phyloP scores from a whole-genome alignment of 2,888 invertebrate genomes.

The Elmis aenea region DNA sequence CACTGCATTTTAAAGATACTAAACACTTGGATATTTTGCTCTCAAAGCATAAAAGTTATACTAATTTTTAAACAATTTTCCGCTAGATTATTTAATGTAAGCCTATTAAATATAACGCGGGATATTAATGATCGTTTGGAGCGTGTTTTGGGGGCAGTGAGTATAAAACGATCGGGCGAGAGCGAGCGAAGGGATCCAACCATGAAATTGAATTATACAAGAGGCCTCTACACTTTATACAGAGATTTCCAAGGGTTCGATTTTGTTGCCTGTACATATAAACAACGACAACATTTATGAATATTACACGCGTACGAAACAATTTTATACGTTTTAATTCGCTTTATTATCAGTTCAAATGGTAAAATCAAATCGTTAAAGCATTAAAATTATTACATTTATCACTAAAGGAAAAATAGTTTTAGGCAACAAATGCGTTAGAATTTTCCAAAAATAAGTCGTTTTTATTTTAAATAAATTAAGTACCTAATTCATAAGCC shows the following conservation, averaged over 20 bases:
- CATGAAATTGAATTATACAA: slow-evolving; percentile 50
- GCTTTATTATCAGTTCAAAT: too few species aligned
- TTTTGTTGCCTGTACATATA: slow-evolving; percentile 20
- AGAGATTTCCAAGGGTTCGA: slow-evolving; percentile 24
- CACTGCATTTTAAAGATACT: too few species aligned
- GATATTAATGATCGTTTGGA: slow-evolving; percentile 34
- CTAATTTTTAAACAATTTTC: slow-evolving; percentile 40
- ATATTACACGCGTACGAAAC: too few species aligned
- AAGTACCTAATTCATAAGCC: too few species aligned
- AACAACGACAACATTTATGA: slow-evolving; percentile 10
- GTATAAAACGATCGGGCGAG: slow-evolving; percentile 36
- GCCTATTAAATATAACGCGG: slow-evolving; percentile 40
- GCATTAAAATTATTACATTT: too few species aligned
- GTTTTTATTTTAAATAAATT: too few species aligned
- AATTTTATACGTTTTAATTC: too few species aligned
- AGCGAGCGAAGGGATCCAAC: slow-evolving; percentile 43
- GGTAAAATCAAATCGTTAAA: too few species aligned
- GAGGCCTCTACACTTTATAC: slow-evolving; percentile 19
- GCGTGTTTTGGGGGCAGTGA: slow-evolving; percentile 29
- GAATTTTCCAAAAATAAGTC: too few species aligned
- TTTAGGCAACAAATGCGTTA: too few species aligned
- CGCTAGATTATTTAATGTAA: slow-evolving; percentile 43
- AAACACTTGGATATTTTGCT: too few species aligned
- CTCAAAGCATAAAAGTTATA: slow-evolving; percentile 17
- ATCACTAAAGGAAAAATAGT: too few species aligned